phyloP scores from a whole-genome alignment of 2,113 vertebrate genomes.

The Prochilodus magdalenae region DNA sequence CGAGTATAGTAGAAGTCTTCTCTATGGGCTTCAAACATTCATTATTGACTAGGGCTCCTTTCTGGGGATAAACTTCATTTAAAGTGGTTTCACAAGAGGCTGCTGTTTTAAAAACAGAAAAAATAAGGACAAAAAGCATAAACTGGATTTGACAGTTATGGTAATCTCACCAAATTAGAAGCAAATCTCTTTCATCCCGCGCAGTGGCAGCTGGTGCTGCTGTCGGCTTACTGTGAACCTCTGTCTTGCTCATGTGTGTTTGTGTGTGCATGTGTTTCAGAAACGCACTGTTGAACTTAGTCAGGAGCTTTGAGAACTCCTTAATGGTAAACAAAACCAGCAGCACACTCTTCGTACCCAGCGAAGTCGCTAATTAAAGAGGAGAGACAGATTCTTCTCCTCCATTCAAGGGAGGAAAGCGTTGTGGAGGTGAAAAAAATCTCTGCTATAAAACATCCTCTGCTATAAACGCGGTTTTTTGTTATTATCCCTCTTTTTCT shows the following conservation, averaged over 20 bases:
- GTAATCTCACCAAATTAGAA: slow-evolving; percentile 35
- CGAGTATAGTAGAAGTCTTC: background rate
- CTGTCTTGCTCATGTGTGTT: slow-evolving; percentile 71
- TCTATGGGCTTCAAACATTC: background rate
- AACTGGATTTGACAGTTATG: slow-evolving; percentile 36
- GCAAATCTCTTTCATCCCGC: slow-evolving; percentile 30
- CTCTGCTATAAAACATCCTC: slow-evolving; percentile 36
- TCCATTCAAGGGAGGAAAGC: slow-evolving; percentile 13
- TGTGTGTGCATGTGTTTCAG: slow-evolving; percentile 52
- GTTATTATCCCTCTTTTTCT: slow-evolving; percentile 35
- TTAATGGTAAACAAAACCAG: slow-evolving; percentile 48
- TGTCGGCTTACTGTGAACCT: slow-evolving; percentile 28
- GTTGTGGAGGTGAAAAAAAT: slow-evolving; percentile 14
- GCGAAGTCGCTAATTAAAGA: slow-evolving; percentile 39
- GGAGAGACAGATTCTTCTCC: background rate
- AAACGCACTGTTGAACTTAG: slow-evolving; percentile 34
- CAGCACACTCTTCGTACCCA: slow-evolving; percentile 9
- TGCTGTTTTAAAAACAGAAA: background rate
- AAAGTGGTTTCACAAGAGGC: background rate
- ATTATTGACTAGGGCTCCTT: background rate
- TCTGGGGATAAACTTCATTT: background rate
- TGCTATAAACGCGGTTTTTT: slow-evolving; percentile 35
- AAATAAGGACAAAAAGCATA: slow-evolving; percentile 13
- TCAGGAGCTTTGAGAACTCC: slow-evolving; percentile 36
- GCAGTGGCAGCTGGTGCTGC: slow-evolving; percentile 34